Evolutionary conservation across 30 jellyfish, hydroid and myxozoan genomes (phyloP), one percentile per base, ranked within the genome.

Genomic region (Phacellophora camtschatica): DNA sequence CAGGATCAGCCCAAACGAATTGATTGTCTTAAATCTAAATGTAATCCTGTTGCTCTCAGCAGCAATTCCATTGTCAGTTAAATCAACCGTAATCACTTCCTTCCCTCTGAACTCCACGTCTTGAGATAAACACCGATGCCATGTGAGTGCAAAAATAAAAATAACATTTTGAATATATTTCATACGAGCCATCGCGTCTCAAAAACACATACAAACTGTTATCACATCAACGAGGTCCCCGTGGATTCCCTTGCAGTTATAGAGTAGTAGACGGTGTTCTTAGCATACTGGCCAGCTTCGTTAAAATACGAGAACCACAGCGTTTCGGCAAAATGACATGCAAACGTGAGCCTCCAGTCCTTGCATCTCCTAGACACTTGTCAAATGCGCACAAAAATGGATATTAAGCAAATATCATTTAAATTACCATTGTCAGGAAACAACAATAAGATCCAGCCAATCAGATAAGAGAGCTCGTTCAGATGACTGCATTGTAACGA

Each of bases 11-110:
- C 99, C 97, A 25, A 90, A 76, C 8, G 99, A 87, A 74, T 87
- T 76, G 67, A 93, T 93, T 11, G 99, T 93, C 53, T 83, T 93
- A 30, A 93, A 93, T n/a, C 87, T 71, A 35, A 93, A 93, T 1
- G 96, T 75, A 2, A 93, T 71, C n/a, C 74, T 79, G 23, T 39
- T 62, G 45, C 49, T 59, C 31, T 74, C 89, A 4, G 95, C 56
- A 5, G 86, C 83, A 59, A 86, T 84, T 28, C 56, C 16, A 16
- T 46, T 31, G 5, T 59, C 67, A 13, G 96, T 56, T 51, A 93
- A 71, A 64, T 93, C 95, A 20, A 51, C 37, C 1, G 79, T 65
- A 3, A 86, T 56, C 0, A 42, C 68, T 31, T 86, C 96, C 28
- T 62, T 48, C 25, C 96, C 96, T 28, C 51, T 66, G 27, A 85